Base-by-base conservation (phyloP, 37 sponge, comb jelly and placozoan species). In the Lycopodina hypogea region DNA sequence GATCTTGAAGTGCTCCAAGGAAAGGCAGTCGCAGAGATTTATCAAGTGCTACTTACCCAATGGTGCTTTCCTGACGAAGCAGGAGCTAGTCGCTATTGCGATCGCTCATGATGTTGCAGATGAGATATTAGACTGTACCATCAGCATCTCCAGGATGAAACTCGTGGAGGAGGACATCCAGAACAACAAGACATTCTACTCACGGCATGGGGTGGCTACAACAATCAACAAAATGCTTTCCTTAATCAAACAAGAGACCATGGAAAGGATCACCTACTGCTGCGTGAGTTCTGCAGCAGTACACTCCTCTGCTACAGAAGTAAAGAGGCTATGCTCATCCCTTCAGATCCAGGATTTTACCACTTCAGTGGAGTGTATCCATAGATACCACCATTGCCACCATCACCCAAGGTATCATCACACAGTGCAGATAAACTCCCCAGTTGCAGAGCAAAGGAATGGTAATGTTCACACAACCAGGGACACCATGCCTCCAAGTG, bases 41-140 rank as follows among this genome's bases (percentile, higher is more conserved):
- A 22, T 82, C 38, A 69, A 51, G 12, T 90, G 85, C 59, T 37
- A 62, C 58, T 75, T 90, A n/a, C 91, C 91, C 40, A 82, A 82
- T 78, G 83, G 87, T n/a, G 0, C 61, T 41, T 58, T 53, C n/a
- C 71, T 90, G 34, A 79, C 30, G 22, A 83, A 81, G 66, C 42
- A 50, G 42, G 87, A 90, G 22, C 56, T 90, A 30, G 66, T 72
- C 21, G 87, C 82, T 59, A 78, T 86, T 40, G 82, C 79, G 35
- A 79, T 78, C 42, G 83, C 76, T 21, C 48, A 66, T 15, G 87
- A 86, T 30, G 73, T 90, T 59, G 80, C 87, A 18, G 87, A 86
- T 23, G 91, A 90, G 57, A 66, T 89, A 0, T 50, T 80, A 17
- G 81, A 77, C 71, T 89, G 90, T 53, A 35, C 78, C 6, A 78